Base-by-base conservation (phyloP, 1,140 invertebrate genomes). In the Tetraneura akinire region DNA sequence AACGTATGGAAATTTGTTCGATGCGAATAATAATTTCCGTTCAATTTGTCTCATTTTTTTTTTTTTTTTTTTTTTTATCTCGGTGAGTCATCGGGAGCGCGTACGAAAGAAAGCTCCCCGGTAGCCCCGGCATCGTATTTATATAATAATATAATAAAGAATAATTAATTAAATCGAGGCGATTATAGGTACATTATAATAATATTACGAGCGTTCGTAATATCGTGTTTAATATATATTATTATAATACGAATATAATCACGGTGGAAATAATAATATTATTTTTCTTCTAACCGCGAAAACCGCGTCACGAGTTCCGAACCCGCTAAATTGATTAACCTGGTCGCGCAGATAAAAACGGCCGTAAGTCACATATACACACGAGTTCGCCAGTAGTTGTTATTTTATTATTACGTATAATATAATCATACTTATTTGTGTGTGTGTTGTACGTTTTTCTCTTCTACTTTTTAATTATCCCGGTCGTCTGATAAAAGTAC, bases 401-500 rank as follows among this genome's bases (percentile, higher is more conserved):
- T 53, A 5, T 18, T 47, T 16, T 71, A n/a, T 71, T 51, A 29
- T 71, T 71, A 0, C 14, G 57, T 29, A 51, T 51, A 51, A 16
- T 18, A 51, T 18, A 14, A 3, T 3, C 18, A 18, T 51, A 21
- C n/a, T 32, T 26, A 29, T 14, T 29, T 14, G 9, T 16, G 47
- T 18, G 37, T 37, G 8, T 47, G 42, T 68, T 18, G 45, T 49
- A 45, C 51, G 51, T 32, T 57, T 42, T 74, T 57, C 45, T 37
- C 32, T 3, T 37, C 32, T 37, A 37, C 3, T 62, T 78, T 74
- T 55, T 42, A 76, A 60, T 78, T 60, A 78, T 78, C 74, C 37
- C 74, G 53, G 55, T 60, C 21, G 37, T 45, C 51, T n/a, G 74
- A 78, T 78, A 78, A 78, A 78, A 78, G 74, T 78, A 45, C 74